A percentile compares a stretch with the other conserved stretches of the same genome.
Conservation (phyloP, 2,888 invertebrate species). For the Pachycephus smyrnensis region DNA sequence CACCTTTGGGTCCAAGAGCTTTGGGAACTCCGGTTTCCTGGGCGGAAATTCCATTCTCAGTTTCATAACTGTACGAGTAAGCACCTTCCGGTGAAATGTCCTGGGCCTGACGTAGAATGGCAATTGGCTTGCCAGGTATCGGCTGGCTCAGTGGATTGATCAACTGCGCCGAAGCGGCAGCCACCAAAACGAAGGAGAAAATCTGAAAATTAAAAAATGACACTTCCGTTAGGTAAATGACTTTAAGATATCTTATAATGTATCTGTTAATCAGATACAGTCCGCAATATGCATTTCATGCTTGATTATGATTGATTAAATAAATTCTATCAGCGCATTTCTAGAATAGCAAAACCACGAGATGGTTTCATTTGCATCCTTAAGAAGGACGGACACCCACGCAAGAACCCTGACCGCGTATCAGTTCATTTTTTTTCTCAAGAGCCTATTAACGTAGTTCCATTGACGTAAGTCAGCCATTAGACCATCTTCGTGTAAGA, state of each 20-base stretch:
- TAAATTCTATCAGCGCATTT: neutral
- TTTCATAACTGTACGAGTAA: conserved; percentile 32
- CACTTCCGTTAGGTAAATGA: neutral
- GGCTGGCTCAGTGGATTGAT: neutral
- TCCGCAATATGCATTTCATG: neutral
- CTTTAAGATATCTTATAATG: neutral
- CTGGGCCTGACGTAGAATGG: conserved; percentile 32
- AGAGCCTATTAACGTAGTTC: neutral
- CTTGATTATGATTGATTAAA: neutral
- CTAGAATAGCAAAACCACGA: neutral
- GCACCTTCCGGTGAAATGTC: conserved; percentile 33
- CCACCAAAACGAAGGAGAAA: conserved; percentile 27
- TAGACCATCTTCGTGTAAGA: neutral
- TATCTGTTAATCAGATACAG: neutral
- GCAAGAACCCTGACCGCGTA: neutral
- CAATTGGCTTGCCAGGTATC: conserved; percentile 12
- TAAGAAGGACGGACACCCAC: neutral
- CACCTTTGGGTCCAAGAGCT: conserved; percentile 22
- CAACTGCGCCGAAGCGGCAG: conserved; percentile 29
- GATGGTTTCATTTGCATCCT: neutral
- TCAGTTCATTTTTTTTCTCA: neutral
- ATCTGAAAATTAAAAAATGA: conserved; percentile 17
- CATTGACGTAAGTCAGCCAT: neutral
- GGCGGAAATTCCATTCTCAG: conserved; percentile 33
- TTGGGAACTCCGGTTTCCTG: conserved; percentile 29